Evolutionary conservation across 2,113 vertebrate species (phyloP).

Genomic region (Ochotona curzoniae): DNA sequence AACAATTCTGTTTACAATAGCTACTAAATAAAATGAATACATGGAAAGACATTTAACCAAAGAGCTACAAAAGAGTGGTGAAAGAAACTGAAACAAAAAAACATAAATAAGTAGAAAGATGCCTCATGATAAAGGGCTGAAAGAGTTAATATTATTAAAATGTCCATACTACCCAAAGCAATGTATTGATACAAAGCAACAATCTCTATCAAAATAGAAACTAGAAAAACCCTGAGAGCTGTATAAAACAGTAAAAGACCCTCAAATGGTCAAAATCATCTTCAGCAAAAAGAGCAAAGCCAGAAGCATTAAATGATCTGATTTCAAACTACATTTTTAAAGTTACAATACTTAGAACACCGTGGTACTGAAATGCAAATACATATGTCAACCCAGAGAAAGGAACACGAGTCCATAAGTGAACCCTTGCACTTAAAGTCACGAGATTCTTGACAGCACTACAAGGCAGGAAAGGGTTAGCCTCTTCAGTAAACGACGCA

Average conservation of each 20-base stretch:
- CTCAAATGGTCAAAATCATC: background rate
- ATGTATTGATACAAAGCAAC: background rate
- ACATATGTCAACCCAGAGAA: background rate
- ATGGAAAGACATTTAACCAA: background rate
- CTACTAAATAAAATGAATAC: background rate
- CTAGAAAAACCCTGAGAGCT: background rate
- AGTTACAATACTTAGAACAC: background rate
- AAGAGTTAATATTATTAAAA: background rate
- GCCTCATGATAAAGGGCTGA: background rate
- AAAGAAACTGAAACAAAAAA: background rate
- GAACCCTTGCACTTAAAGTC: background rate
- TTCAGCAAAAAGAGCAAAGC: background rate
- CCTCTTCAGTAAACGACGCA: background rate
- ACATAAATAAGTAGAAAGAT: background rate
- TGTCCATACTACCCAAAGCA: background rate
- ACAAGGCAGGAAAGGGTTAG: background rate
- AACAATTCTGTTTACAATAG: background rate
- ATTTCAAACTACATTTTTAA: background rate
- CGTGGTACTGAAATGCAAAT: background rate
- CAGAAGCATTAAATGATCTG: background rate
- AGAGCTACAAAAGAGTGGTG: background rate
- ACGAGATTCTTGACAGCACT: background rate
- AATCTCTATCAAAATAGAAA: background rate
- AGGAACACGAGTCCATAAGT: background rate
- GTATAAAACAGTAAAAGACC: background rate